phyloP scores from a whole-genome alignment of 2,113 vertebrate genomes.

The Oreochromis spilurus region DNA sequence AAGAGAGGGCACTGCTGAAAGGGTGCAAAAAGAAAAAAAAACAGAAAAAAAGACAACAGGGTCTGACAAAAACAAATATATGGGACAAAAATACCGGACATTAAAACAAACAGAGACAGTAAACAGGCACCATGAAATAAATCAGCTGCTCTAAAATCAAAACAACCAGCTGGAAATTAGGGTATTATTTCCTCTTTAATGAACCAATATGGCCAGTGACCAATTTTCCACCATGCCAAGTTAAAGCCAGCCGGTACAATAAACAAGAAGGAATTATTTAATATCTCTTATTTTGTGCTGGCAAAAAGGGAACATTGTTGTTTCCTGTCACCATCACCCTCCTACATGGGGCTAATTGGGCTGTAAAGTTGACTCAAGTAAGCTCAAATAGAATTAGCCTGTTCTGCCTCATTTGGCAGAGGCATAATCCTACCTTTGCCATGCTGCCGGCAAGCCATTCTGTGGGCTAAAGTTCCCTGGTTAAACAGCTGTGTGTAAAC shows the following conservation, averaged over 20 bases:
- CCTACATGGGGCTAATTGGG: slow-evolving; percentile 16
- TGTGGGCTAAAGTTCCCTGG: slow-evolving; percentile 19
- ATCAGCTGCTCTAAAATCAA: not conserved
- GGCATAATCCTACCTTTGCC: not conserved
- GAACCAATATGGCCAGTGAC: not conserved
- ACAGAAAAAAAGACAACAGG: not conserved
- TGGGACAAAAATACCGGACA: not conserved
- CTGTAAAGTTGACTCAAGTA: slow-evolving; percentile 48
- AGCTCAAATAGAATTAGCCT: slow-evolving; percentile 64
- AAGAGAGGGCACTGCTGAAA: not conserved
- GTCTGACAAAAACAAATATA: not conserved
- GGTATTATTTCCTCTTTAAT: not conserved
- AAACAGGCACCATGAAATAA: not conserved
- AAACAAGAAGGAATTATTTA: not conserved
- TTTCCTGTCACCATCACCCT: not conserved
- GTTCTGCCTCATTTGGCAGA: slow-evolving; percentile 63
- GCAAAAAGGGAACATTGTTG: not conserved
- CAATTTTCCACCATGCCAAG: not conserved
- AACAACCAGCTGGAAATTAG: not conserved
- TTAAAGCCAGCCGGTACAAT: not conserved
- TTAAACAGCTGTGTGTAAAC: slow-evolving; percentile 56
- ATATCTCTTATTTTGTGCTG: not conserved
- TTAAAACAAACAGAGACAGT: not conserved
- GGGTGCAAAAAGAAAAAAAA: not conserved
- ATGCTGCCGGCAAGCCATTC: not conserved